Conservation (phyloP, 1,140 invertebrate genomes). For the Brachionus rotundiformis region DNA sequence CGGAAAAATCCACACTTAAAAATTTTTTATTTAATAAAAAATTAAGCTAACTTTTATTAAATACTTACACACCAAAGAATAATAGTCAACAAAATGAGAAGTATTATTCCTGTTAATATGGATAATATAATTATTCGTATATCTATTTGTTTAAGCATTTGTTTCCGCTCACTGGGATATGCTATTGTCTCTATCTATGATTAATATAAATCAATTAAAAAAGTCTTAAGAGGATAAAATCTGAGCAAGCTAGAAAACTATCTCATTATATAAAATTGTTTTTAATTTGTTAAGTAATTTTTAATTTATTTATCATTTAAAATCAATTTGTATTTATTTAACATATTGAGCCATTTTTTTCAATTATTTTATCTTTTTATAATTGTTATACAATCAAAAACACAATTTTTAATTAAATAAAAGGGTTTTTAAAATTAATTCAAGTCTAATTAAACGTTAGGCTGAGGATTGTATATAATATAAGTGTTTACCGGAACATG, state of each 20-base stretch:
- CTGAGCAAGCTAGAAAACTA: neutral
- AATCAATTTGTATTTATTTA: neutral
- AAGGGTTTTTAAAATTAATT: neutral
- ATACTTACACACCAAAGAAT: slow-evolving; percentile 49
- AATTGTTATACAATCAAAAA: too few species aligned
- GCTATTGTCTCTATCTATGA: slow-evolving; percentile 33
- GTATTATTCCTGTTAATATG: slow-evolving; percentile 2
- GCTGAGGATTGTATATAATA: neutral
- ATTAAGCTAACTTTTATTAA: neutral
- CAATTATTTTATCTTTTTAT: too few species aligned
- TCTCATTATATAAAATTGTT: neutral
- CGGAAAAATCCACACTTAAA: slow-evolving; percentile 27
- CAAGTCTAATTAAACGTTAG: neutral
- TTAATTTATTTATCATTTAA: neutral
- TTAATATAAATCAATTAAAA: neutral
- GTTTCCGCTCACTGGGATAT: slow-evolving; percentile 23
- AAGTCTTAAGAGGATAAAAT: neutral
- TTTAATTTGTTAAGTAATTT: neutral
- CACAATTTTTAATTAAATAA: neutral
- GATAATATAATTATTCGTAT: slow-evolving; percentile 16
- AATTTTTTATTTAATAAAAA: neutral
- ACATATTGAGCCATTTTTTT: neutral
- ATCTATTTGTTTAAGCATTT: slow-evolving; percentile 22
- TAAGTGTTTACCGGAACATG: neutral
- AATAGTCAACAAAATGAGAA: slow-evolving; percentile 5